Evolutionary conservation across 64 coral and sea anemone species (phyloP), one percentile per base, ranked within the genome.

Genomic region (Stichodactyla helianthus): DNA sequence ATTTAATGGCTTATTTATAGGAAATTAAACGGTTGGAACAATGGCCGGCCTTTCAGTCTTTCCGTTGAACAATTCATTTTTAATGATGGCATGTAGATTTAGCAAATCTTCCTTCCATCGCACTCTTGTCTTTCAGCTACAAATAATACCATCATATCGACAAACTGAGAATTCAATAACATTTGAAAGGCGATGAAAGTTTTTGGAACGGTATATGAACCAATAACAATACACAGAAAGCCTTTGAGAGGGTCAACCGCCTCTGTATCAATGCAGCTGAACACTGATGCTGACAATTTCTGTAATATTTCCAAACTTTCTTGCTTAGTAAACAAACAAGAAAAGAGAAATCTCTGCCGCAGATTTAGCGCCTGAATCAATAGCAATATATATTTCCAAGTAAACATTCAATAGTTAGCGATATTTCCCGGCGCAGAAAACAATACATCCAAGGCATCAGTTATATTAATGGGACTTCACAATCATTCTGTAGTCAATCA

Each of bases 381-480:
- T 84, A 84, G n/a, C 51, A 84, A 84, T 84, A 84, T 84, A 84
- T 84, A 84, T 58, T 60, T 58, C 83, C 53, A 84, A 26, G 83
- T 84, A 84, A 84, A 84, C 55, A 84, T 7, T 60, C 83, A 31
- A 84, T 84, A 82, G 54, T 74, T 82, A 57, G 79, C 79, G 51
- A 54, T 82, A 9, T 57, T 82, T 54, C 79, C 16, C 20, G 51
- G 20, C 51, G 54, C 15, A 22, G 79, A 82, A 82, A 82, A 82
- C 79, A 82, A 82, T 82, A 82, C 51, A 54, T 27, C 2, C 8
- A 52, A 74, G 23, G 25, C 68, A 31, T 65, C 9, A 74, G 20
- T 74, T 74, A 27, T 74, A 74, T 74, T 74, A 74, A 9, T 11
- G 12, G 7, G 25, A 5, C 68, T 74, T 74, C 68, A 27, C 31